Percentiles rank a stretch among this genome's conserved stretches.
Evolutionary conservation across 2,797 vertebrate genomes (phyloP).

Genomic region (Tragopan temminckii): DNA sequence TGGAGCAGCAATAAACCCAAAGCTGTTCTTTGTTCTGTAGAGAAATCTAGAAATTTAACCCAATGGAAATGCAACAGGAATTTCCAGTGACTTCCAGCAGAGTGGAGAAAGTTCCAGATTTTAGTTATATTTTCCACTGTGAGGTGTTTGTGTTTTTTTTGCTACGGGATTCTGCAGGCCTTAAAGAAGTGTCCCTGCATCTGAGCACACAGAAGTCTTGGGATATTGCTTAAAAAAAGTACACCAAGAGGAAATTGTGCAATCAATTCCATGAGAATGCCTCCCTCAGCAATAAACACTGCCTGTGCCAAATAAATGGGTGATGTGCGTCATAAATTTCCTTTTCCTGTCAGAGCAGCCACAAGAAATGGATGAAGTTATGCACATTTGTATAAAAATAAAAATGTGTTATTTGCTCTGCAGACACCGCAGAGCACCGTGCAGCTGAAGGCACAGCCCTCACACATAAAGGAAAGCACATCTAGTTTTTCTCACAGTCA

Average conservation of each 20-base stretch:
- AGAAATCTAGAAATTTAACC: constrained; percentile 22
- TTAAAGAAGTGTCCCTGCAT: constrained; percentile 50
- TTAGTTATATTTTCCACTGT: constrained; percentile 18
- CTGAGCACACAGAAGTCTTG: constrained; percentile 59
- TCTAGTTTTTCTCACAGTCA: background rate
- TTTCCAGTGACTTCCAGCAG: background rate
- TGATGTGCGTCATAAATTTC: constrained; percentile 74
- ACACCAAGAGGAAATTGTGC: constrained; percentile 68
- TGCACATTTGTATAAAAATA: constrained; percentile 77
- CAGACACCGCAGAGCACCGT: background rate
- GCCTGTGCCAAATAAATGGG: constrained; percentile 75
- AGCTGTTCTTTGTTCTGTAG: background rate
- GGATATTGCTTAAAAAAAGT: constrained; percentile 72
- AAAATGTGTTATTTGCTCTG: constrained; percentile 60
- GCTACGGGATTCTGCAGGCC: constrained; percentile 22
- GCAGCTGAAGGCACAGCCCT: background rate
- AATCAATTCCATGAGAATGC: constrained; percentile 74
- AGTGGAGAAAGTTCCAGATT: constrained; percentile 37
- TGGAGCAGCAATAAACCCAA: background rate
- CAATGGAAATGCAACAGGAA: background rate
- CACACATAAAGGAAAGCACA: background rate
- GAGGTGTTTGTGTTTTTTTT: background rate
- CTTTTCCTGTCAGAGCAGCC: constrained; percentile 70
- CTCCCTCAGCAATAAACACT: constrained; percentile 70
- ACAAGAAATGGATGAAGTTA: constrained; percentile 71